Conservation (phyloP, 2,797 vertebrate species). For the Phalloptychus januarius region DNA sequence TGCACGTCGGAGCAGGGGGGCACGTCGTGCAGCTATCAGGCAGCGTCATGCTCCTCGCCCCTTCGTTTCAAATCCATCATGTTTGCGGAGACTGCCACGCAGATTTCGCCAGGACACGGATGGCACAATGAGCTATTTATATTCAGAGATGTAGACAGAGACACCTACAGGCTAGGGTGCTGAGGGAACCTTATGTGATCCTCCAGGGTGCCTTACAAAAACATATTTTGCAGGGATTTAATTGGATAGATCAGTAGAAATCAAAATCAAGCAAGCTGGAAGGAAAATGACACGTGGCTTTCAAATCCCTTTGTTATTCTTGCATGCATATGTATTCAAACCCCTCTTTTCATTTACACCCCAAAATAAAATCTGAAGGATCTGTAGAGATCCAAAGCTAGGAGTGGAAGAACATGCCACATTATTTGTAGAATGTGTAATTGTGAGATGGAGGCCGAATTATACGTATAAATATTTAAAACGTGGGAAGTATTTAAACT, state of each 20-base stretch:
- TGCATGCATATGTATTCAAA: not conserved
- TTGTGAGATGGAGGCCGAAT: not conserved
- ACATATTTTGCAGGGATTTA: not conserved
- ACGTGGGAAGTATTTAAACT: not conserved
- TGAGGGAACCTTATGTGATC: not conserved
- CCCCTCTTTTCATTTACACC: not conserved
- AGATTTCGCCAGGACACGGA: conserved; percentile 37
- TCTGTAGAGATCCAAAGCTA: not conserved
- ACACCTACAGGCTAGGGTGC: not conserved
- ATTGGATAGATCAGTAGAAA: not conserved
- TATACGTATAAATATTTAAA: not conserved
- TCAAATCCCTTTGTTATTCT: not conserved
- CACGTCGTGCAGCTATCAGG: conserved; percentile 59
- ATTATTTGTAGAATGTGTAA: not conserved
- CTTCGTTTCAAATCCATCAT: conserved; percentile 52
- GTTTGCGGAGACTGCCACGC: conserved; percentile 51
- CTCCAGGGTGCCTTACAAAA: not conserved
- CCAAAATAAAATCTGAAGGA: not conserved
- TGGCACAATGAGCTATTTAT: conserved; percentile 32
- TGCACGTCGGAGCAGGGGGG: conserved; percentile 50
- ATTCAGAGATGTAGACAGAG: conserved; percentile 16
- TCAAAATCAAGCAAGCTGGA: not conserved
- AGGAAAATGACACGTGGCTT: not conserved
- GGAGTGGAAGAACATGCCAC: not conserved
- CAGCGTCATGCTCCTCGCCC: conserved; percentile 36